Evolutionary conservation across 2,113 vertebrate species (phyloP).

Genomic region (Apus apus): DNA sequence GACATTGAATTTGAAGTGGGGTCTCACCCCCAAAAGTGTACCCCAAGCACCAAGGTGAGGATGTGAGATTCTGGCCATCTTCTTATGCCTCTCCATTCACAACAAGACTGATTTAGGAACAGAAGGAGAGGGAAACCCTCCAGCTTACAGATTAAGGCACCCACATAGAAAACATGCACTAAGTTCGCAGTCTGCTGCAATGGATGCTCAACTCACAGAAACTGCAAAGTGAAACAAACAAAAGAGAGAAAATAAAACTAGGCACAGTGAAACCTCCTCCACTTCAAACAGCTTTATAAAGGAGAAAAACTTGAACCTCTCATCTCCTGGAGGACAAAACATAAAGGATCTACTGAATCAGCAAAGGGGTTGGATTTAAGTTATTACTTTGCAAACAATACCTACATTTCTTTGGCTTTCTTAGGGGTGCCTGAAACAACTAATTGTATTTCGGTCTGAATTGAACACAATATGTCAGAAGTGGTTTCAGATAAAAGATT

Average conservation of each 20-base stretch:
- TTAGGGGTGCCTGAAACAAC: neutral
- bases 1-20: neutral
- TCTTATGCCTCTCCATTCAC: neutral
- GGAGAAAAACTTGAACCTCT: neutral
- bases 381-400: neutral
- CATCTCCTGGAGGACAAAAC: neutral
- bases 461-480: neutral
- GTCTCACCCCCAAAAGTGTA: neutral
- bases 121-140: neutral
- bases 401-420: neutral
- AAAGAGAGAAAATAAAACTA: neutral
- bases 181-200: neutral
- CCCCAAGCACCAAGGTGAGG: neutral
- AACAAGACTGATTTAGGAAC: neutral
- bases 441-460: neutral
- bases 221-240: neutral
- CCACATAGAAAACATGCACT: fast-evolving
- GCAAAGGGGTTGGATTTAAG: neutral
- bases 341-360: neutral
- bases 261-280: neutral
- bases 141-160: neutral
- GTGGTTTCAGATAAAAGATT: neutral
- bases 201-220: neutral
- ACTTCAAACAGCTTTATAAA: neutral
- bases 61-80: neutral